These are phyloP conservation scores for Thymelicus acteon DNA, from an alignment of 2,888 invertebrate genomes.

Conservation along the genomic window DNA sequence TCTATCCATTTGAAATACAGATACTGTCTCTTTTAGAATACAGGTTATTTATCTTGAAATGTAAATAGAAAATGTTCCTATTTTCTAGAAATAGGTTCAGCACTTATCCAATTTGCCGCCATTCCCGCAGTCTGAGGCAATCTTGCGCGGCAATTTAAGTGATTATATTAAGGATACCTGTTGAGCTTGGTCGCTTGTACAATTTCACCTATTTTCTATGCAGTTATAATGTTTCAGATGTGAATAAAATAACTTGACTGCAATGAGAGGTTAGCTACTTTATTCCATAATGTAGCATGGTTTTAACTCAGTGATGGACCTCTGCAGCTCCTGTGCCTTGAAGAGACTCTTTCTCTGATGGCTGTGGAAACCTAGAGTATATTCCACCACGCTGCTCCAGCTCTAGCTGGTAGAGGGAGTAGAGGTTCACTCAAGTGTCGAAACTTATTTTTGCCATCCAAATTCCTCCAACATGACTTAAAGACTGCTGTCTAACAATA, in stretches of 20 bases:
- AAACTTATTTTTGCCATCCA: too few species aligned
- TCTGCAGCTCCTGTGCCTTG: too few species aligned
- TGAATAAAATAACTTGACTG: background rate
- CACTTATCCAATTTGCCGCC: constrained; percentile 35
- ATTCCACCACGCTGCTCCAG: too few species aligned
- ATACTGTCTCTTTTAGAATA: constrained; percentile 3
- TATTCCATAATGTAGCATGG: too few species aligned
- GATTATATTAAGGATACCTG: constrained; percentile 34
- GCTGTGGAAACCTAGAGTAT: too few species aligned
- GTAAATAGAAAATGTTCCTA: constrained; percentile 19
- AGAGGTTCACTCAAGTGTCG: too few species aligned
- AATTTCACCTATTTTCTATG: background rate
- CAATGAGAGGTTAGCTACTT: too few species aligned
- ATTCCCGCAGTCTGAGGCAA: constrained; percentile 32
- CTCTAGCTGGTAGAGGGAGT: too few species aligned
- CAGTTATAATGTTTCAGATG: background rate
- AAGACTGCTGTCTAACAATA: too few species aligned
- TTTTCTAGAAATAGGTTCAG: constrained; percentile 22
- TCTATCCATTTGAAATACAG: background rate
- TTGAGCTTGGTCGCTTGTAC: constrained; percentile 17
- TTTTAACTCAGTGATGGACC: too few species aligned
- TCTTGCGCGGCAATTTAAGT: constrained; percentile 32
- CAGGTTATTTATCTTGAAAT: constrained; percentile 19
- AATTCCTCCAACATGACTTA: too few species aligned
- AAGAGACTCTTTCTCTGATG: too few species aligned